Conservation (phyloP, 2,888 invertebrate species). For the Odontothrips loti region DNA sequence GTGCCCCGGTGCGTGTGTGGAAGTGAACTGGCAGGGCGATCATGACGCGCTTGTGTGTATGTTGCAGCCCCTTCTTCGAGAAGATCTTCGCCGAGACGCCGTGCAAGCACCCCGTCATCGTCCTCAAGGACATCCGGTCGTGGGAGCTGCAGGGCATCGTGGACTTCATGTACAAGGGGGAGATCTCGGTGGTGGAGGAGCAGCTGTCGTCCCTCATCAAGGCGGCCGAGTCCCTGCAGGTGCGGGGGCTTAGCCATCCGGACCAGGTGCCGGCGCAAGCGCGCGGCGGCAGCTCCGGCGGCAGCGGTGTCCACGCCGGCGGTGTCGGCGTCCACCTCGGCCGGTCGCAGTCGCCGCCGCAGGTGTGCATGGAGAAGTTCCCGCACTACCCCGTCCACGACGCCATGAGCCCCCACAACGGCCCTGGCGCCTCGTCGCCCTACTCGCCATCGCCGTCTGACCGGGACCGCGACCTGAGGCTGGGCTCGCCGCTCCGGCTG, state of each 20-base stretch:
- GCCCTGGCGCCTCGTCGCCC: slow-evolving; percentile 34
- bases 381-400: slow-evolving; percentile 32
- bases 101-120: slow-evolving; percentile 89
- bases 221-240: slow-evolving; percentile 82
- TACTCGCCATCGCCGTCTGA: slow-evolving; percentile 34
- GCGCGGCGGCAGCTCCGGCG: slow-evolving; percentile 35
- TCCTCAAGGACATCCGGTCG: slow-evolving; percentile 82
- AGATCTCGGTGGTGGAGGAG: slow-evolving; percentile 82
- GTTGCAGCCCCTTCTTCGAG: slow-evolving; percentile 81
- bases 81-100: slow-evolving; percentile 85
- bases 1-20: neutral
- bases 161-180: slow-evolving; percentile 91
- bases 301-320: slow-evolving; percentile 50
- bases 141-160: slow-evolving; percentile 87
- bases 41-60: slow-evolving; percentile 27
- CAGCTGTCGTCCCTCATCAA: slow-evolving; percentile 77
- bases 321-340: slow-evolving; percentile 46
- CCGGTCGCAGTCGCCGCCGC: slow-evolving; percentile 41
- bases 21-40: no score
- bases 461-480: slow-evolving; percentile 47
- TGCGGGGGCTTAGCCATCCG: slow-evolving; percentile 66
- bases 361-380: slow-evolving; percentile 37
- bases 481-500: slow-evolving; percentile 43
- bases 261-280: slow-evolving; percentile 47
- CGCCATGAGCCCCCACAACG: slow-evolving; percentile 35